Percentiles rank a stretch among this genome's conserved stretches.
phyloP scores from a whole-genome alignment of 1,140 invertebrate species.

The Cryptotermes secundus region DNA sequence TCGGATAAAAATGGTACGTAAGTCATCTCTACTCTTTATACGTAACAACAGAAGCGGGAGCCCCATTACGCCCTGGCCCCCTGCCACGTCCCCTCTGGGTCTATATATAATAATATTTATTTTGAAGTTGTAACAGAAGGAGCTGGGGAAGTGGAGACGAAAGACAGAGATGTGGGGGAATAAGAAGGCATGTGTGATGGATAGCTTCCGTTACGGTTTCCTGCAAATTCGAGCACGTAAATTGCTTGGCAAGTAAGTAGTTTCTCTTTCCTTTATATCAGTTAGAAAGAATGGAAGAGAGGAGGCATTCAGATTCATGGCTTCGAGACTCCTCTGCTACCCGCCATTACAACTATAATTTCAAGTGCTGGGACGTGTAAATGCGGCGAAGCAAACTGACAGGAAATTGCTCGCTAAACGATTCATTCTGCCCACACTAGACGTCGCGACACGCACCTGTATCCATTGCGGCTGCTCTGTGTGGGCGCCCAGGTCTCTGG shows the following conservation, averaged over 20 bases:
- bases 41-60: not conserved
- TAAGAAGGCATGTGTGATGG: not conserved
- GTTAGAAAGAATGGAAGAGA: not conserved
- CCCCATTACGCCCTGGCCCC: not conserved
- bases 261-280: not conserved
- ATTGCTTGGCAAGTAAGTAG: conserved; percentile 9
- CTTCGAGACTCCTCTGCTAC: not conserved
- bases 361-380: not conserved
- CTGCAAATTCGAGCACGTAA: not conserved
- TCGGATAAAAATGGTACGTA: not conserved
- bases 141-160: no score
- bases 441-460: no score
- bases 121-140: not conserved
- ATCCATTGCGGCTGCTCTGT: no score
- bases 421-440: not conserved
- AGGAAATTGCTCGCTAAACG: not conserved
- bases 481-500: no score
- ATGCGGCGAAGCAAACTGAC: not conserved
- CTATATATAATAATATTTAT: conserved; percentile 17
- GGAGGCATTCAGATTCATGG: not conserved
- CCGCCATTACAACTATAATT: not conserved
- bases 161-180: not conserved
- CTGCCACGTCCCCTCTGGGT: not conserved
- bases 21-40: not conserved
- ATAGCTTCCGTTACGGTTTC: conserved; percentile 2